Evolutionary conservation across 2,888 invertebrate species (phyloP), one percentile per base, ranked within the genome.

Genomic region (Calameuta filiformis): DNA sequence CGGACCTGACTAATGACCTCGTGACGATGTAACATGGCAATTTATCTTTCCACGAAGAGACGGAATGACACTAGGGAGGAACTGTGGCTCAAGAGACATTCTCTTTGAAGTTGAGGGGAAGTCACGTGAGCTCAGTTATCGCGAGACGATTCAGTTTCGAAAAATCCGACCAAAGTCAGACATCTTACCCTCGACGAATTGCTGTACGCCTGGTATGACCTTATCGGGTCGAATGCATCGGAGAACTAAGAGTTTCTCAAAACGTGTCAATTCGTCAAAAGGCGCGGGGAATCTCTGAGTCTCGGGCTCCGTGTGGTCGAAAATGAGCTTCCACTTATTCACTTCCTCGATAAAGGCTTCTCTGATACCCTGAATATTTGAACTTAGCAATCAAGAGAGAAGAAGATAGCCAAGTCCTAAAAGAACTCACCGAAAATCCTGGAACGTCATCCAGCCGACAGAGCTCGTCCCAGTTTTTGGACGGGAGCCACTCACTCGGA

Each of bases 161-260:
- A 56, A 56, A 23, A 23, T 56, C 56, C 23, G 0, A 56, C 6
- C 2, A 9, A 56, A 2, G 0, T 23, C 23, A 23, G 6, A 2
- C 23, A 56, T 23, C 86, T 87, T 91, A 94, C 95, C 92, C 92
- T 93, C 91, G 3, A 97, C 95, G 89, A 95, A 96, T 81, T 93
- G 92, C 91, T 95, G 96, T 77, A 96, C 95, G 69, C 94, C 97
- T 9, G 95, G 95, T 77, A 96, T 95, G 92, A 98, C 94, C 94
- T 98, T 98, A 91, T 98, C 98, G 37, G 96, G 95, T 73, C 98
- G 94, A 85, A 98, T 93, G 84, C 97, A 97, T 40, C 98, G 94
- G 12, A 98, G 90, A 3, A 98, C 92, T 83, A 97, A 92, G 89
- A 98, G 92, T 92, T 95, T 96, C 93, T 98, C 95, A 90, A 98